Evolutionary conservation across 2,888 invertebrate genomes (phyloP).

Genomic region (Chamaedrilus cognettii): DNA sequence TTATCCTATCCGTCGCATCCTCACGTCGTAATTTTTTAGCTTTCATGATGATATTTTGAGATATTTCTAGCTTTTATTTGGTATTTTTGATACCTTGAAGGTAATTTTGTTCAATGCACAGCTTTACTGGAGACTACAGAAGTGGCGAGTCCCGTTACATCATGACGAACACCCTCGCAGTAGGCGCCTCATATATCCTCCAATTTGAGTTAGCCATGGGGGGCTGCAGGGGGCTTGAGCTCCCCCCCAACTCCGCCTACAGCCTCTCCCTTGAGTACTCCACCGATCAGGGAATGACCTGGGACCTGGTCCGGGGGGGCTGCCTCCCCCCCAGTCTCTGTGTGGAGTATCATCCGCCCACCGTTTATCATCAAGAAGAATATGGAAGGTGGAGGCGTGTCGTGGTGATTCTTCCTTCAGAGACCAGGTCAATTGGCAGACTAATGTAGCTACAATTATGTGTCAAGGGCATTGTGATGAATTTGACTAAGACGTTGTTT

Average conservation of each 20-base stretch:
- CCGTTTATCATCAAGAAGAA: slow-evolving; percentile 54
- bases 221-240: slow-evolving; percentile 49
- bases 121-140: slow-evolving; percentile 24
- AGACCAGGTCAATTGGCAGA: slow-evolving; percentile 56
- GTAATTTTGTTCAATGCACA: neutral
- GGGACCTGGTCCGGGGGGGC: slow-evolving; percentile 55
- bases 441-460: too few species aligned
- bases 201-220: slow-evolving; percentile 61
- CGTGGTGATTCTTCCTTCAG: slow-evolving; percentile 53
- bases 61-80: too few species aligned
- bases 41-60: too few species aligned
- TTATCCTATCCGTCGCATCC: too few species aligned
- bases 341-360: slow-evolving; percentile 53
- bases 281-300: slow-evolving; percentile 58
- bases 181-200: slow-evolving; percentile 59
- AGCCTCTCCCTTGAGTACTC: slow-evolving; percentile 55
- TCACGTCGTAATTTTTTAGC: too few species aligned
- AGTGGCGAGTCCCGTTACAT: slow-evolving; percentile 46
- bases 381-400: slow-evolving; percentile 56
- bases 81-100: too few species aligned
- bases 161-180: slow-evolving; percentile 55
- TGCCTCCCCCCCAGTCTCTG: slow-evolving; percentile 55
- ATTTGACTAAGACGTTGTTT: too few species aligned
- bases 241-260: slow-evolving; percentile 37
- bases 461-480: too few species aligned